Percentiles rank a stretch among this genome's conserved stretches.
Evolutionary conservation across 2,797 vertebrate genomes (phyloP).

Genomic region (Dallia pectoralis): DNA sequence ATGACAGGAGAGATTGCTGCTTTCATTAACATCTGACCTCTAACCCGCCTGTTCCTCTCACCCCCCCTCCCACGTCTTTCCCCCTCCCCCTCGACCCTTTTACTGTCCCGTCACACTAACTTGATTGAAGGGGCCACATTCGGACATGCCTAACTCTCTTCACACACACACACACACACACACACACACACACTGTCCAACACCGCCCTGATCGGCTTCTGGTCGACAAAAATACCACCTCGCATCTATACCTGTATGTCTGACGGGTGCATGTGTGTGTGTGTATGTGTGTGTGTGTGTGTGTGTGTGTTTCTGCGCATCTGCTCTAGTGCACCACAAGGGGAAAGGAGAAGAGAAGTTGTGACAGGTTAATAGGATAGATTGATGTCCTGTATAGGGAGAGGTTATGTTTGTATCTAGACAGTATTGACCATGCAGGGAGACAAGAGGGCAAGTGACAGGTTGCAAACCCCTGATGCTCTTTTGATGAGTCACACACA

Average conservation of each 20-base stretch:
- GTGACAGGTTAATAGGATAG: too few relatives aligned
- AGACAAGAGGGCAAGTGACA: constrained; percentile 37
- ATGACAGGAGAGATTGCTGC: constrained; percentile 81
- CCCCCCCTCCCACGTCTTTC: constrained; percentile 39
- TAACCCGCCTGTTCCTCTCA: constrained; percentile 47
- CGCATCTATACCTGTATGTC: too few relatives aligned
- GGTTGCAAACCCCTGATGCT: constrained; percentile 20
- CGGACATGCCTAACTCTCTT: constrained; percentile 66
- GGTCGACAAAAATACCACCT: background rate
- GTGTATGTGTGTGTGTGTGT: too few relatives aligned
- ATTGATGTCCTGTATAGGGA: too few relatives aligned
- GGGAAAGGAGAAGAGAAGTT: too few relatives aligned
- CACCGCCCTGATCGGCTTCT: constrained; percentile 26
- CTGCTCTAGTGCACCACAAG: too few relatives aligned
- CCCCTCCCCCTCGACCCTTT: constrained; percentile 1
- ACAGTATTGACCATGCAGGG: background rate
- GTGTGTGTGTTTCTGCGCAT: too few relatives aligned
- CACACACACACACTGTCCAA: constrained; percentile 25
- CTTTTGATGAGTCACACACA: constrained; percentile 10
- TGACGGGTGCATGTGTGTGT: background rate
- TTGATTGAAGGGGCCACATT: constrained; percentile 79
- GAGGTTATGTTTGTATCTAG: too few relatives aligned
- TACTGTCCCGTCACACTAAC: constrained; percentile 70
- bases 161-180: constrained; percentile 12
- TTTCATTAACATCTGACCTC: constrained; percentile 76